Conservation (phyloP, 1,140 invertebrate genomes). For the Bombus confusus region DNA sequence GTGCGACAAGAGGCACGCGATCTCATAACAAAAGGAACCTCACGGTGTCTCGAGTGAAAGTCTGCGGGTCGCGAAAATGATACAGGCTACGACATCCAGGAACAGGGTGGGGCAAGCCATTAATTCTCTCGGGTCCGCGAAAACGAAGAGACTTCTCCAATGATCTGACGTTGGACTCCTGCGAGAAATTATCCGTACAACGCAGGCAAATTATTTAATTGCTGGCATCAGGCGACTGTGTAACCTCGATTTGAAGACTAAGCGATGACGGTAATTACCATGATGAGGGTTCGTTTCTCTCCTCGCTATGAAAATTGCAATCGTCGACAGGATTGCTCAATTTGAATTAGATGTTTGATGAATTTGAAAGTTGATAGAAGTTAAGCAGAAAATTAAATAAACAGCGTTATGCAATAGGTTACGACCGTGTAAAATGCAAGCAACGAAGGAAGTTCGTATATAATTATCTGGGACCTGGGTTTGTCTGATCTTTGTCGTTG, state of each 20-base stretch:
- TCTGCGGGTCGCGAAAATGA: constrained; percentile 64
- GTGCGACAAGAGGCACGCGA: constrained; percentile 49
- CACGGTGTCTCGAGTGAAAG: constrained; percentile 67
- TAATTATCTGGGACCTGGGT: not conserved
- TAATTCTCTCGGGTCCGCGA: constrained; percentile 66
- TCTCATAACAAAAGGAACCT: constrained; percentile 60
- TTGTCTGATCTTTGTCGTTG: not conserved
- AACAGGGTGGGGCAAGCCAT: constrained; percentile 52
- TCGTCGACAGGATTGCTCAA: not conserved
- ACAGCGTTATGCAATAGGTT: constrained; percentile 2
- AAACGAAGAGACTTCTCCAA: constrained; percentile 34
- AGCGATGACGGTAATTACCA: constrained; percentile 6
- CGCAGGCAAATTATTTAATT: constrained; percentile 23
- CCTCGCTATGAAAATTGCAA: not conserved
- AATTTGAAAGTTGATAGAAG: constrained; percentile 6
- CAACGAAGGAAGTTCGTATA: not conserved
- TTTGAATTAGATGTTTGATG: not conserved
- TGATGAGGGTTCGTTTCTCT: not conserved
- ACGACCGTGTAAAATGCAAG: not conserved
- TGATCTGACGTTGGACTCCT: not conserved
- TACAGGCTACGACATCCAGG: constrained; percentile 25
- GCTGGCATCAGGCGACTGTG: not conserved
- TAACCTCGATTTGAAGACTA: not conserved
- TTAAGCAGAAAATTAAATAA: constrained; percentile 15
- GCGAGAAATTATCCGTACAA: not conserved